Base-by-base conservation (phyloP, 2,113 vertebrate species). In the Sinocyclocheilus anophthalmus region DNA sequence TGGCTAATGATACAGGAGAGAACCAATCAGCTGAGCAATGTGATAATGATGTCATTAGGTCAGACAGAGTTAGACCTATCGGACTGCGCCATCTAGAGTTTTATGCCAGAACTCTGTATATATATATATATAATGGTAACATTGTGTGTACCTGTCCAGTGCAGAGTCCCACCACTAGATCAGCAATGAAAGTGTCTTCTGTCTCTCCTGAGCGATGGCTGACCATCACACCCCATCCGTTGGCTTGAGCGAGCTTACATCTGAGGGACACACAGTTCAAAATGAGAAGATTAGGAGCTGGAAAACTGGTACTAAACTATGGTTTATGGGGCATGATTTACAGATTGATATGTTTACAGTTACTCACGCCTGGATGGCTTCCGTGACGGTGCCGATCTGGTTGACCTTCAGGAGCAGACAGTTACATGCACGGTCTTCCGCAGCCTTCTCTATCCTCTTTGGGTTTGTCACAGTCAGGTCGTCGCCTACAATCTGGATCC, bases 401-500 rank as follows among this genome's bases (percentile, higher is more conserved):
- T 98, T 99, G 93, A 97, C 97, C 92, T 98, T 98, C 89, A 99
- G 96, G 88, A 98, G 94, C 85, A 99, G 94, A 84, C 97, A 98
- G 93, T 99, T 99, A 93, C 97, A 99, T 88, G 97, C 97, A 88
- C 97, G 95, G 88, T 98, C 97, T 90, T 98, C 97, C 0, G 97
- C 96, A 0, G 97, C 97, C 87, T 94, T 94, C 92, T 99, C 97
- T 0, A 99, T 98, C 85, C 97, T 96, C 91, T 96, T 97, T 12
- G 97, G 97, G 89, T 98, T 99, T 87, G 97, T 99, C 89, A 99
- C 97, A 0, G 97, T 99, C 92, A 99, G 92, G 90, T 98, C 97
- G 1, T 99, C 97, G 5, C 97, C 97, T 33, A 99, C 97, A 14
- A 99, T 96, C 95, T 99, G 97, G 93, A 98, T 97, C 83, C 97